phyloP scores from a whole-genome alignment of 2,888 invertebrate species.

The Apantesis nais region DNA sequence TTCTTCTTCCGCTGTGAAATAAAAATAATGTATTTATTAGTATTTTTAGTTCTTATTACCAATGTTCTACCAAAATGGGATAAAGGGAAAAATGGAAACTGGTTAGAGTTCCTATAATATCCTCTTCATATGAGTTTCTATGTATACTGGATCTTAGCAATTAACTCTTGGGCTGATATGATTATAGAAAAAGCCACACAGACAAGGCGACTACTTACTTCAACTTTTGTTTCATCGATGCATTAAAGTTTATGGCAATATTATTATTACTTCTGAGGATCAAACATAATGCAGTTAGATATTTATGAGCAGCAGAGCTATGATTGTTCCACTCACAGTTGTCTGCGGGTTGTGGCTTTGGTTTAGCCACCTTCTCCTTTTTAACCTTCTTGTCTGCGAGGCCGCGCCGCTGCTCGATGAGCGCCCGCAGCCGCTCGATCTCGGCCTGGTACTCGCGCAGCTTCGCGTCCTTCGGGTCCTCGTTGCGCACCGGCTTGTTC shows the following conservation, averaged over 20 bases:
- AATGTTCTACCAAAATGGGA: not conserved
- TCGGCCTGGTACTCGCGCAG: conserved; percentile 97
- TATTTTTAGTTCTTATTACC: too few relatives aligned
- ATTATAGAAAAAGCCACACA: too few relatives aligned
- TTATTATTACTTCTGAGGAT: too few relatives aligned
- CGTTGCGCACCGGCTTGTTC: conserved; percentile 99
- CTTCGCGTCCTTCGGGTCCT: conserved; percentile 99
- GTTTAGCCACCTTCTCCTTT: conserved; percentile 33
- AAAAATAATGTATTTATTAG: not conserved
- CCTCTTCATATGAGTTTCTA: too few relatives aligned
- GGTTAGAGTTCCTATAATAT: not conserved
- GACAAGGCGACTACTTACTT: not conserved
- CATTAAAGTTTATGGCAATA: not conserved
- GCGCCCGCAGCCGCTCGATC: conserved; percentile 90
- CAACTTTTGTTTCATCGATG: too few relatives aligned
- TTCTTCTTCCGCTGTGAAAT: conserved; percentile 67
- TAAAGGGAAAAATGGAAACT: too few relatives aligned
- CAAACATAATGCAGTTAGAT: not conserved
- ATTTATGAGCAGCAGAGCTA: not conserved
- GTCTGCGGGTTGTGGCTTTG: conserved; percentile 26
- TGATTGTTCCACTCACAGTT: conserved; percentile 41
- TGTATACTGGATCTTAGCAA: too few relatives aligned
- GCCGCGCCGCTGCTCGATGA: conserved; percentile 73
- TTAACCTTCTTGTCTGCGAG: conserved; percentile 55
- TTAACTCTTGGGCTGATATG: too few relatives aligned